These are phyloP conservation scores for Aegithalos caudatus DNA, from an alignment of 2,113 vertebrate genomes.

Conservation along the genomic window DNA sequence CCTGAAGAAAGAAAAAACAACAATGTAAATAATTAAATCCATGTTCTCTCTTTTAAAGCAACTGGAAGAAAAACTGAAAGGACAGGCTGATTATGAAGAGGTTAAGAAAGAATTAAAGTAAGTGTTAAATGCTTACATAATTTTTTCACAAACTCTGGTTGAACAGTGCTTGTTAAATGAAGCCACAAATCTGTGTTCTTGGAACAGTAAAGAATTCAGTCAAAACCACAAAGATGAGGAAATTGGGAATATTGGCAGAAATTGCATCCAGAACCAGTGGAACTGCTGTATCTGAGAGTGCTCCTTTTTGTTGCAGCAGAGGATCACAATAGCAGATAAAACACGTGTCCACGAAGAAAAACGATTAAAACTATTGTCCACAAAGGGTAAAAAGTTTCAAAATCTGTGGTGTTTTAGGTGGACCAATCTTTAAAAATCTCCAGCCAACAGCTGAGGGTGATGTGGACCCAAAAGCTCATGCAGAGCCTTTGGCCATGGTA, in stretches of 20 bases:
- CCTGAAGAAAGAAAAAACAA: neutral
- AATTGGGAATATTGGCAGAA: slow-evolving; percentile 17
- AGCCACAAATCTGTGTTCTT: slow-evolving; percentile 48
- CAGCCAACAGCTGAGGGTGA: neutral
- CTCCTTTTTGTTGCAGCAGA: neutral
- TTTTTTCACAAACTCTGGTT: slow-evolving; percentile 22
- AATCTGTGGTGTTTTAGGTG: neutral
- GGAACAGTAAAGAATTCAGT: slow-evolving; percentile 31
- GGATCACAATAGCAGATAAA: neutral
- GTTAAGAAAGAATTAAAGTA: slow-evolving; percentile 98
- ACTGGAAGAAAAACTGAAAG: slow-evolving; percentile 96
- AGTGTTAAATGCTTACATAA: slow-evolving; percentile 64
- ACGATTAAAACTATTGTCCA: neutral
- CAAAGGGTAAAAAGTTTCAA: neutral
- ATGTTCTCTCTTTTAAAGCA: slow-evolving; percentile 78
- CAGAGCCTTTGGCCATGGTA: neutral
- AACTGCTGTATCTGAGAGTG: neutral
- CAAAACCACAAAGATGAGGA: neutral
- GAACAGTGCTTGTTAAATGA: slow-evolving; percentile 35
- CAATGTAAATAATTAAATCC: slow-evolving; percentile 47
- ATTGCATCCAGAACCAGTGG: neutral
- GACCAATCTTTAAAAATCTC: neutral
- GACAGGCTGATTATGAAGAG: slow-evolving; percentile 95
- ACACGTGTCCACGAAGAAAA: neutral
- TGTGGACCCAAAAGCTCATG: neutral